Evolutionary conservation across 2,113 vertebrate genomes (phyloP).

Genomic region (Oncorhynchus gorbuscha): DNA sequence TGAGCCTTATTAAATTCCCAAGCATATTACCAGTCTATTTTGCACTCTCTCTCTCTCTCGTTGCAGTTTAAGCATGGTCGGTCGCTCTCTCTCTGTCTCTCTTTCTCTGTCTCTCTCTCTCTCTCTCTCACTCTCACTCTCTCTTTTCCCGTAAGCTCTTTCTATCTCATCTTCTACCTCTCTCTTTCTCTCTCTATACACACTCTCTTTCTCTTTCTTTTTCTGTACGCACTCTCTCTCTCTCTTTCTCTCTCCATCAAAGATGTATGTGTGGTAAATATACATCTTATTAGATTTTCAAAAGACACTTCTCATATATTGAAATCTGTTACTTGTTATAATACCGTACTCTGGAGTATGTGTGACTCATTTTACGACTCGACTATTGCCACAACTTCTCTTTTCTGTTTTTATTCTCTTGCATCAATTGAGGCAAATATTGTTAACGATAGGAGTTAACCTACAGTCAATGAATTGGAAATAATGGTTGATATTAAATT

Average conservation of each 20-base stretch:
- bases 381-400: too few species aligned
- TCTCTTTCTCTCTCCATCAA: not conserved
- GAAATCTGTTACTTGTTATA: slow-evolving; percentile 44
- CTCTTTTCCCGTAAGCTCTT: slow-evolving; percentile 1
- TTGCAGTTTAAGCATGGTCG: too few species aligned
- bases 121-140: not conserved
- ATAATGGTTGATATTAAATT: too few species aligned
- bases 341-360: slow-evolving; percentile 23
- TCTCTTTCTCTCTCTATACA: slow-evolving; percentile 13
- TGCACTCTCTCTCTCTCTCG: too few species aligned
- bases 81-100: not conserved
- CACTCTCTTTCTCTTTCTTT: too few species aligned
- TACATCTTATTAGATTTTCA: too few species aligned
- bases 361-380: slow-evolving; percentile 19
- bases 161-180: slow-evolving; percentile 46
- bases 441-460: too few species aligned
- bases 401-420: too few species aligned
- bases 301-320: slow-evolving; percentile 22
- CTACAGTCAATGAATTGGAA: too few species aligned
- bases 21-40: slow-evolving; percentile 67
- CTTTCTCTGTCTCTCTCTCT: not conserved
- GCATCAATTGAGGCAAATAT: too few species aligned
- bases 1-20: slow-evolving; percentile 80
- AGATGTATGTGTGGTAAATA: too few species aligned
- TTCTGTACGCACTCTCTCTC: not conserved